Percentiles rank a stretch among this genome's conserved stretches.
Conservation (phyloP, 2,113 vertebrate species). For the Zonotrichia leucophrys region DNA sequence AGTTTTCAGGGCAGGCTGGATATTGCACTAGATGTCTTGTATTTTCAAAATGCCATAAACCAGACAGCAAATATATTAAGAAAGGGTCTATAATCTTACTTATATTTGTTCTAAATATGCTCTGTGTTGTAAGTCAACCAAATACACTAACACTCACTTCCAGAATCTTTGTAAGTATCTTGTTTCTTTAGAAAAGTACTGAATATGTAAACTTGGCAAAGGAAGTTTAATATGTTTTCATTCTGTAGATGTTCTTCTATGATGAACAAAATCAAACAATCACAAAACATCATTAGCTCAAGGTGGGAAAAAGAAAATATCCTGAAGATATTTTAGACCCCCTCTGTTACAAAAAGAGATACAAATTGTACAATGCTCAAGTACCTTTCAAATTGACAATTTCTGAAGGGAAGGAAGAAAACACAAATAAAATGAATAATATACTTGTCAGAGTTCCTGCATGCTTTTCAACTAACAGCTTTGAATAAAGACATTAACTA, state of each 20-base stretch:
- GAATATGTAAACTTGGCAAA: neutral
- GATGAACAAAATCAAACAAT: neutral
- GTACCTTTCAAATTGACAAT: neutral
- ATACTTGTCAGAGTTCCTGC: neutral
- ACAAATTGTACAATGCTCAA: neutral
- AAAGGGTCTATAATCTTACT: neutral
- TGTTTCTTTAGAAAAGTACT: neutral
- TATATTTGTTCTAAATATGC: neutral
- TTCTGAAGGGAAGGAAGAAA: neutral
- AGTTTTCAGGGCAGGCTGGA: neutral
- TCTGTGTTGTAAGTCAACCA: neutral
- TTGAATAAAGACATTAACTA: neutral
- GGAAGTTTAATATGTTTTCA: neutral
- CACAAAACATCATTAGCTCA: neutral
- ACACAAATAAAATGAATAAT: neutral
- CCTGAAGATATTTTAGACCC: neutral
- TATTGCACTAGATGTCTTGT: neutral
- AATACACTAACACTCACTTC: neutral
- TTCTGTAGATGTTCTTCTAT: neutral
- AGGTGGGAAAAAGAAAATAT: neutral
- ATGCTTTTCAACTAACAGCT: neutral
- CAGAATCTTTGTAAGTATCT: neutral
- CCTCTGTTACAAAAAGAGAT: neutral
- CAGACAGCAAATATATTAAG: neutral
- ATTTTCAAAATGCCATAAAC: conserved; percentile 16